Percentiles rank a stretch among this genome's conserved stretches.
These are phyloP conservation scores for Steromphala cineraria DNA, from an alignment of 2,888 invertebrate species.

Conservation along the genomic window DNA sequence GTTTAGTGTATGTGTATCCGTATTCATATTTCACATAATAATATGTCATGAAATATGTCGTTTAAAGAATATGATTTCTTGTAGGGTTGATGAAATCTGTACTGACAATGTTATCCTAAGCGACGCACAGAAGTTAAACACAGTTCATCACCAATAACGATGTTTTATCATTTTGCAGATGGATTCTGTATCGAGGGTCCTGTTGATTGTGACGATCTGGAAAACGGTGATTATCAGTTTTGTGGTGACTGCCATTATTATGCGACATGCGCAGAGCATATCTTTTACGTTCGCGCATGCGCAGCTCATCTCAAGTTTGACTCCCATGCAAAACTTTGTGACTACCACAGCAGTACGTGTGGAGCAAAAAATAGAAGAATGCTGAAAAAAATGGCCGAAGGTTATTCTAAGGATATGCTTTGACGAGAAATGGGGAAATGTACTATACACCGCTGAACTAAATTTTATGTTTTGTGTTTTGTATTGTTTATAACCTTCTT, in stretches of 20 bases:
- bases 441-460: too few relatives aligned
- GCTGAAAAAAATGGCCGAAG: not conserved
- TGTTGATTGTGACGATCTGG: conserved; percentile 38
- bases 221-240: conserved; percentile 52
- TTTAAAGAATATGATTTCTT: too few relatives aligned
- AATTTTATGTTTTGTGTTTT: too few relatives aligned
- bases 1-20: too few relatives aligned
- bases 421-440: too few relatives aligned
- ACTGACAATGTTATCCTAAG: too few relatives aligned
- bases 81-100: too few relatives aligned
- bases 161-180: not conserved
- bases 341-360: conserved; percentile 46
- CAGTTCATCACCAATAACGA: not conserved
- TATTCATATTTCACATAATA: too few relatives aligned
- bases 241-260: conserved; percentile 54
- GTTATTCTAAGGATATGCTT: too few relatives aligned
- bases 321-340: conserved; percentile 37
- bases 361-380: not conserved
- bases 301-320: conserved; percentile 49
- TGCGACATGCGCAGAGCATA: conserved; percentile 52
- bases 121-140: too few relatives aligned
- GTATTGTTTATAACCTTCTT: too few relatives aligned
- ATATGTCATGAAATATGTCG: too few relatives aligned
- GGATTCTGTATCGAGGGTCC: conserved; percentile 36
- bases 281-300: conserved; percentile 50